Base-by-base conservation (phyloP, 2,888 invertebrate genomes). In the Gastrophysa polygoni region DNA sequence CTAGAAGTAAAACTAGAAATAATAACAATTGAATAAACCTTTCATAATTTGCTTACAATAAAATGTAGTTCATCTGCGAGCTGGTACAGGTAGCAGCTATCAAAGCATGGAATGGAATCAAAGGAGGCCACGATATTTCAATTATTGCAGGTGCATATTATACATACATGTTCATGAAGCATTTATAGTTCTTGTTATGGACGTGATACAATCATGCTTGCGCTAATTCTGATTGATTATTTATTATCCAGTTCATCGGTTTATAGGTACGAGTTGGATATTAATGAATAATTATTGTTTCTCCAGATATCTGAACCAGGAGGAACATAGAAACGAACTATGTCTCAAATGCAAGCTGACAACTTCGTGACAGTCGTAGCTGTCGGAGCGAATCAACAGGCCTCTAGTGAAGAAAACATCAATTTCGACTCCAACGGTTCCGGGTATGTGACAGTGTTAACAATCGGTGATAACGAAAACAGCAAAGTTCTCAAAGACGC, bases 291-390 rank as follows among this genome's bases (percentile, higher is more conserved):
- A 11, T 10, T n/a, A 28, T 59, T 57, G 20, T 60, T 51, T 58
- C 56, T 66, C 56, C 63, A 68, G 68, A 59, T 68, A 60, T 54
- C 46, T 29, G 65, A 68, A 54, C 61, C 68, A 38, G 68, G 68
- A 52, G 65, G 65, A 49, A 46, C 48, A 54, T 67, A 65, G 54
- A 61, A 54, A 11, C 49, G 29, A 43, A 70, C 46, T 11, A 71
- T 71, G 71, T 68, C 70, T 47, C 59, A 67, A 24, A 46, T 57
- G 49, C 65, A 68, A 63, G 63, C 67, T 51, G 75, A 73, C 48
- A 73, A 85, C 71, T 87, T 86, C 73, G 84, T 88, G 61, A 88
- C 88, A 32, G 87, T 88, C 51, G 84, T 88, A 59, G 85, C 87
- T 68, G 87, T 88, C 59, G 87, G 87, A 62, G 81, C 82, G 64